Conservation (phyloP, 2,797 vertebrate genomes). For the Myripristis murdjan region DNA sequence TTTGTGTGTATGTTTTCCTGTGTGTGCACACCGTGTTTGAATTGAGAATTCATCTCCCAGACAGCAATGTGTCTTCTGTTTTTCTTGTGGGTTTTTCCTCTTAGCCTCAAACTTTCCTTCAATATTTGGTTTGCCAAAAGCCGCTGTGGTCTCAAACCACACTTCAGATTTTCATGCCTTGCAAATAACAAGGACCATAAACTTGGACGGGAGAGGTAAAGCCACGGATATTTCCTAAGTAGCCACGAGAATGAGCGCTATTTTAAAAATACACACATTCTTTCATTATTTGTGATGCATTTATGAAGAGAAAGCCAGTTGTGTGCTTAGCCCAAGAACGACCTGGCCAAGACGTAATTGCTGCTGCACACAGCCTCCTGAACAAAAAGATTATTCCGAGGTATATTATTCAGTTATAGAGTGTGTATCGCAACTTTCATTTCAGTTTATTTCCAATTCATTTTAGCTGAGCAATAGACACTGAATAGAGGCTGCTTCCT, state of each 20-base stretch:
- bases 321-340: background rate
- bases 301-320: background rate
- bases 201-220: constrained; percentile 24
- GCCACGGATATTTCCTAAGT: constrained; percentile 21
- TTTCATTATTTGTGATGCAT: background rate
- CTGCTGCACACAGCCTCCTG: background rate
- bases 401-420: constrained; percentile 6
- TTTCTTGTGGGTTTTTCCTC: constrained; percentile 21
- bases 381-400: constrained; percentile 5
- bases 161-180: constrained; percentile 41
- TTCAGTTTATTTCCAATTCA: constrained; percentile 30
- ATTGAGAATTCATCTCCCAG: constrained; percentile 17
- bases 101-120: constrained; percentile 26
- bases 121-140: constrained; percentile 44
- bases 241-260: background rate
- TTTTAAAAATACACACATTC: background rate
- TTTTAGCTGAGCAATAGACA: constrained; percentile 4
- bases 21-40: background rate
- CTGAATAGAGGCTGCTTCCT: constrained; percentile 17
- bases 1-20: background rate
- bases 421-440: constrained; percentile 4
- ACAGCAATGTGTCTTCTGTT: constrained; percentile 16
- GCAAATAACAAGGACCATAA: constrained; percentile 16
- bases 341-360: constrained; percentile 25
- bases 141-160: constrained; percentile 37